These are phyloP conservation scores for Squalus acanthias DNA, from an alignment of 2,797 vertebrate species.

Conservation along the genomic window DNA sequence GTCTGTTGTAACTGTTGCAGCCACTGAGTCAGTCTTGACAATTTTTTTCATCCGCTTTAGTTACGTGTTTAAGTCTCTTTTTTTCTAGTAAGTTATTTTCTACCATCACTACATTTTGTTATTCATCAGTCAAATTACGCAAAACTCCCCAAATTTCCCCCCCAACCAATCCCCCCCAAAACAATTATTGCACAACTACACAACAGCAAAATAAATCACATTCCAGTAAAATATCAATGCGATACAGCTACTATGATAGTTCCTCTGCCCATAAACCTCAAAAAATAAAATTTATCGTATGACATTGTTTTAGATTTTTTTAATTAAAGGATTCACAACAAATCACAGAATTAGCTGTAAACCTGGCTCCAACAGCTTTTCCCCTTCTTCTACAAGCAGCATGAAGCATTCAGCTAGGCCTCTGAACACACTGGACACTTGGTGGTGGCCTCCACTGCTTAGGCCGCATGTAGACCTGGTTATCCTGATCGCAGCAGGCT, in stretches of 20 bases:
- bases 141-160: neutral
- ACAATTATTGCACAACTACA: neutral
- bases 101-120: neutral
- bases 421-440: neutral
- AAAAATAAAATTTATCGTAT: neutral
- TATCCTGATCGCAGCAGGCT: too few species aligned
- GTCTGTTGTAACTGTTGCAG: neutral
- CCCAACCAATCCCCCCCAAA: neutral
- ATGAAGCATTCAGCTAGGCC: neutral
- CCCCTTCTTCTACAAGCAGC: neutral
- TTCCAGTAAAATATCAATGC: neutral
- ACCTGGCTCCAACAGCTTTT: neutral
- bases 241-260: neutral
- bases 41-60: neutral
- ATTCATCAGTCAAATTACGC: neutral
- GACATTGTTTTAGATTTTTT: neutral
- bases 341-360: neutral
- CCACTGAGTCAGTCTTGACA: neutral
- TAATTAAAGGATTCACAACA: neutral
- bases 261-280: neutral
- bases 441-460: too few species aligned
- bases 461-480: too few species aligned
- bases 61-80: neutral
- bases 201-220: neutral
- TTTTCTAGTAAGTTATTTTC: neutral